phyloP scores from a whole-genome alignment of 2,888 invertebrate species.

The Agonopterix subpropinquella region DNA sequence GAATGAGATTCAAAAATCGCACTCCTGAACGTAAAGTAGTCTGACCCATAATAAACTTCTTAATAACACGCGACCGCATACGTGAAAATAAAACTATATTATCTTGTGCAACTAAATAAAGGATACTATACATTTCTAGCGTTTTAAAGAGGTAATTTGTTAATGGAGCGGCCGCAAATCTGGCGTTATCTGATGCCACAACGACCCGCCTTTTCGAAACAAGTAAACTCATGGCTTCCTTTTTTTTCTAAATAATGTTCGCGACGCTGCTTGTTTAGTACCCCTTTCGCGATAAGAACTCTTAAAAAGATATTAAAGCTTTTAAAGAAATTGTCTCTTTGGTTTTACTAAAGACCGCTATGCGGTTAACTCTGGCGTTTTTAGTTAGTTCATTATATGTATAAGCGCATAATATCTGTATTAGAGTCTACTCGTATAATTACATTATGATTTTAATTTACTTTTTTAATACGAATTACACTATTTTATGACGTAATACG shows the following conservation, averaged over 20 bases:
- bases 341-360: conserved; percentile 26
- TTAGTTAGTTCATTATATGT: too few relatives aligned
- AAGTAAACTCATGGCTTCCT: conserved; percentile 59
- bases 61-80: conserved; percentile 34
- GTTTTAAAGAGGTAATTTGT: conserved; percentile 62
- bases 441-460: too few relatives aligned
- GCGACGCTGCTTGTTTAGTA: conserved; percentile 58
- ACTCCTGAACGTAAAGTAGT: background rate
- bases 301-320: conserved; percentile 65
- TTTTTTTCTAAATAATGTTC: conserved; percentile 68
- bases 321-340: conserved; percentile 62
- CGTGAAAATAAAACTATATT: conserved; percentile 29
- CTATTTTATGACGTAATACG: too few relatives aligned
- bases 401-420: too few relatives aligned
- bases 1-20: too few relatives aligned
- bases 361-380: conserved; percentile 12
- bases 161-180: conserved; percentile 67
- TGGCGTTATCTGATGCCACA: conserved; percentile 62
- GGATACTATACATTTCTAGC: conserved; percentile 13
- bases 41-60: conserved; percentile 22
- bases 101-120: conserved; percentile 18
- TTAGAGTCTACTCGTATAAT: too few relatives aligned
- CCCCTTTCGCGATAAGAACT: conserved; percentile 63
- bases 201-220: conserved; percentile 64
- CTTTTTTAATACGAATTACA: too few relatives aligned